phyloP scores from a whole-genome alignment of 2,797 vertebrate genomes.

The Myotis findleyi region DNA sequence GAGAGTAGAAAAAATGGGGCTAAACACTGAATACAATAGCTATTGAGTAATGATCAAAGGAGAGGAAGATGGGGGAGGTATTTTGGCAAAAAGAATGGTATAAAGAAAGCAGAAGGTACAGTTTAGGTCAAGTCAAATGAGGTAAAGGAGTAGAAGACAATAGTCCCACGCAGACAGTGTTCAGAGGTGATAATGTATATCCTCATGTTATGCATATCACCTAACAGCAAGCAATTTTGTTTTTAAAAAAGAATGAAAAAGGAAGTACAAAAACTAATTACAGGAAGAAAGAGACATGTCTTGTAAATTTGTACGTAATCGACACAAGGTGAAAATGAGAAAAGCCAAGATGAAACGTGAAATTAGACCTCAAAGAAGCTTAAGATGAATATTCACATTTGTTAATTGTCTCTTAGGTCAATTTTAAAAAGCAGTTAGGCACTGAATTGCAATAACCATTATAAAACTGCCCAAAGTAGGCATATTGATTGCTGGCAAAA shows the following conservation, averaged over 20 bases:
- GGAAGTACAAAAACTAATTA: conserved; percentile 84
- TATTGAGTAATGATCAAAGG: conserved; percentile 50
- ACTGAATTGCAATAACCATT: conserved; percentile 57
- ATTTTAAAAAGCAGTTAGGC: conserved; percentile 42
- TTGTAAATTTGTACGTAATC: conserved; percentile 76
- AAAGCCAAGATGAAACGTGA: conserved; percentile 64
- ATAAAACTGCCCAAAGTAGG: conserved; percentile 37
- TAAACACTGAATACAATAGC: conserved; percentile 34
- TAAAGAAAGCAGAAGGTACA: conserved; percentile 63
- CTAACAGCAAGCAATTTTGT: conserved; percentile 83
- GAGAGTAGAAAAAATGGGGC: neutral
- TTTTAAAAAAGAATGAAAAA: conserved; percentile 73
- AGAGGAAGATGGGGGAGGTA: neutral
- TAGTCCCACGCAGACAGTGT: conserved; percentile 59
- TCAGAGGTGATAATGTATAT: conserved; percentile 77
- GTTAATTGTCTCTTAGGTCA: conserved; percentile 36
- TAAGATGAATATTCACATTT: conserved; percentile 66
- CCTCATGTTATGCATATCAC: conserved; percentile 83
- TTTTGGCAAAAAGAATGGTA: conserved; percentile 41
- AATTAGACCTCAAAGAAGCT: conserved; percentile 68
- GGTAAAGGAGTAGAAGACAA: conserved; percentile 67
- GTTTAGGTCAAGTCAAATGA: conserved; percentile 53
- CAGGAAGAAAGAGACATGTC: conserved; percentile 75
- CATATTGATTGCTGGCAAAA: conserved; percentile 46
- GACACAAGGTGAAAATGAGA: conserved; percentile 69